Percentiles rank a stretch among this genome's conserved stretches.
Conservation (phyloP, 2,888 invertebrate species). For the Lasioglossum marginatum region DNA sequence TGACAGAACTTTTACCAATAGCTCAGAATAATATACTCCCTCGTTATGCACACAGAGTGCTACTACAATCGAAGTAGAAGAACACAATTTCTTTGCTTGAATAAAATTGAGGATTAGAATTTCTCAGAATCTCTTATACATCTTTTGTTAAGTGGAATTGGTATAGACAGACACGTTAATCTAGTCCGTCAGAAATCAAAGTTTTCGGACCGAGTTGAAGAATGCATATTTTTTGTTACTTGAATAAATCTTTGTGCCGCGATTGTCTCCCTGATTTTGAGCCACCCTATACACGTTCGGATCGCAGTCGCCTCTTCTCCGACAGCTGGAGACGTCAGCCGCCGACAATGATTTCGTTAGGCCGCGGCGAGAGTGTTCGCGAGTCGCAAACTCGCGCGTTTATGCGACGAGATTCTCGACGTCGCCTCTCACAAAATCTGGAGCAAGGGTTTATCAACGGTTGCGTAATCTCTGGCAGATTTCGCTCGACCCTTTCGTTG, state of each 20-base stretch:
- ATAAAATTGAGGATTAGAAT: not conserved
- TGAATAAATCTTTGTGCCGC: not conserved
- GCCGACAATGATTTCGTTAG: constrained; percentile 19
- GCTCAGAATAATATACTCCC: not conserved
- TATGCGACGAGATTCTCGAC: constrained; percentile 10
- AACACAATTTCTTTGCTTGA: not conserved
- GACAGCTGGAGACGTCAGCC: constrained; percentile 10
- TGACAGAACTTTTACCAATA: not conserved
- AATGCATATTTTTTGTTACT: not conserved
- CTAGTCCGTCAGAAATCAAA: not conserved
- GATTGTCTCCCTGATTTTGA: not conserved
- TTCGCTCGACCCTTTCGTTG: constrained; percentile 37
- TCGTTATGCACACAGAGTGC: not conserved
- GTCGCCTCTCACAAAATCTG: constrained; percentile 24
- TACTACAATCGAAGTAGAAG: not conserved
- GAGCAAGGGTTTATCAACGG: constrained; percentile 43
- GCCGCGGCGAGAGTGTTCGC: constrained; percentile 13
- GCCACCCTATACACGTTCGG: not conserved
- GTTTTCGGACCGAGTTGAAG: not conserved
- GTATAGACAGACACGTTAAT: not conserved
- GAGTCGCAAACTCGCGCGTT: constrained; percentile 14
- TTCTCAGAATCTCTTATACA: not conserved
- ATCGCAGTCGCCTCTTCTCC: not conserved
- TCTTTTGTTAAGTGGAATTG: not conserved
- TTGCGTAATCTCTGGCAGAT: constrained; percentile 43